Percentiles rank a stretch among this genome's conserved stretches.
These are phyloP conservation scores for Oceanodroma leucorhoa DNA, from an alignment of 2,797 vertebrate genomes.

Conservation along the genomic window DNA sequence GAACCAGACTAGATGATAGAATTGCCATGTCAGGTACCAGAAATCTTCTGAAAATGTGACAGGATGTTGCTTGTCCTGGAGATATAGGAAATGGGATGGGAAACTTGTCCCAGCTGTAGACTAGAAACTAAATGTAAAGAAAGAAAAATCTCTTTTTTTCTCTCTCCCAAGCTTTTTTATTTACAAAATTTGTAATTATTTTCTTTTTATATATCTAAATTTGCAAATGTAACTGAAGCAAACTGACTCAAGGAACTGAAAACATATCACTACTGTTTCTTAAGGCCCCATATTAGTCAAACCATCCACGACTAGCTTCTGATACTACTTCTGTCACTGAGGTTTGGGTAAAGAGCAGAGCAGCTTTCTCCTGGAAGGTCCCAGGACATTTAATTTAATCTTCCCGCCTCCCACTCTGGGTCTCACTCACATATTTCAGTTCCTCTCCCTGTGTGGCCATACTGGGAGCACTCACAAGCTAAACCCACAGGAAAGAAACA, in stretches of 20 bases:
- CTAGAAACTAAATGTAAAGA: not conserved
- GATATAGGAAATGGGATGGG: not conserved
- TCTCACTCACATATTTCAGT: constrained; percentile 28
- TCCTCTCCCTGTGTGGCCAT: constrained; percentile 47
- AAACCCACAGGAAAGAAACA: constrained; percentile 50
- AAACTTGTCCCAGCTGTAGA: not conserved
- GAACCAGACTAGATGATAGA: not conserved
- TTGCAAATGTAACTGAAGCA: not conserved
- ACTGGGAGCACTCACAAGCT: not conserved
- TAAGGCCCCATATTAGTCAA: not conserved
- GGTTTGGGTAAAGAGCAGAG: not conserved
- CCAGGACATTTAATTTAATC: constrained; percentile 12
- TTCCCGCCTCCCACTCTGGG: not conserved
- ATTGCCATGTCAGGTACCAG: not conserved
- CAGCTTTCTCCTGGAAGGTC: constrained; percentile 11
- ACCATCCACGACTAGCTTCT: not conserved
- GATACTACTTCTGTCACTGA: not conserved
- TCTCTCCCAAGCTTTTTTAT: not conserved
- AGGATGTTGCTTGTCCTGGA: not conserved
- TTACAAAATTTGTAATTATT: not conserved
- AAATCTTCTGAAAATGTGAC: not conserved
- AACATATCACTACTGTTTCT: not conserved
- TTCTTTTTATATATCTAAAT: not conserved
- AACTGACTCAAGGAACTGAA: not conserved
- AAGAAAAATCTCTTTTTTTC: not conserved